Percentiles rank a stretch among this genome's conserved stretches.
Evolutionary conservation across 2,888 invertebrate genomes (phyloP).

Genomic region (Agrilus mali): DNA sequence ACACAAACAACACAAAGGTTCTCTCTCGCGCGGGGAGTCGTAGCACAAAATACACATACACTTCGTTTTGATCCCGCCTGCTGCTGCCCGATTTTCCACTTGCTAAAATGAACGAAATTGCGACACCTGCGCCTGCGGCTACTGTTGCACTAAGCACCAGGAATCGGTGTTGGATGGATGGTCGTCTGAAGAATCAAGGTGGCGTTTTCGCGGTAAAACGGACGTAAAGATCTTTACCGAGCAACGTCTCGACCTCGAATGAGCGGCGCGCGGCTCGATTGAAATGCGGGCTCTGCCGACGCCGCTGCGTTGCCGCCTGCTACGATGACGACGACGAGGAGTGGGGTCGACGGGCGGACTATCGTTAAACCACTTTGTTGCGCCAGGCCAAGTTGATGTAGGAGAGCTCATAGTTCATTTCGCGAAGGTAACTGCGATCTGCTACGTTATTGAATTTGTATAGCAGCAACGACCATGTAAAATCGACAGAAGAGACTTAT

Average conservation of each 20-base stretch:
- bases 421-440: no score
- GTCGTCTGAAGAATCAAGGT: slow-evolving; percentile 11
- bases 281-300: slow-evolving; percentile 12
- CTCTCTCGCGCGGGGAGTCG: slow-evolving; percentile 11
- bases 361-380: slow-evolving; percentile 16
- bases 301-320: slow-evolving; percentile 9
- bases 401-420: no score
- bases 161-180: slow-evolving; percentile 6
- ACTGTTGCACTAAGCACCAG: slow-evolving; percentile 3
- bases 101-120: slow-evolving; percentile 6
- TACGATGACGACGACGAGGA: slow-evolving; percentile 11
- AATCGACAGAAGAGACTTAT: no score
- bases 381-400: slow-evolving; percentile 5
- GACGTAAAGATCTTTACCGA: slow-evolving; percentile 7
- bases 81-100: slow-evolving; percentile 7
- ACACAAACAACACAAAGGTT: slow-evolving; percentile 20
- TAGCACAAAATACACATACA: slow-evolving; percentile 17
- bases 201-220: slow-evolving; percentile 13
- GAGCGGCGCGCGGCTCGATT: slow-evolving; percentile 23
- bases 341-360: slow-evolving; percentile 17
- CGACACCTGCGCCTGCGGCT: slow-evolving; percentile 5
- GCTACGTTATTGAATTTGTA: no score
- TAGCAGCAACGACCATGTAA: no score
- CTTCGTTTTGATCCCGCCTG: slow-evolving; percentile 8
- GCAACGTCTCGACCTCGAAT: slow-evolving; percentile 20